A percentile compares a stretch with the other conserved stretches of the same genome.
phyloP scores from a whole-genome alignment of 2,797 vertebrate species.

The Galago senegalensis region DNA sequence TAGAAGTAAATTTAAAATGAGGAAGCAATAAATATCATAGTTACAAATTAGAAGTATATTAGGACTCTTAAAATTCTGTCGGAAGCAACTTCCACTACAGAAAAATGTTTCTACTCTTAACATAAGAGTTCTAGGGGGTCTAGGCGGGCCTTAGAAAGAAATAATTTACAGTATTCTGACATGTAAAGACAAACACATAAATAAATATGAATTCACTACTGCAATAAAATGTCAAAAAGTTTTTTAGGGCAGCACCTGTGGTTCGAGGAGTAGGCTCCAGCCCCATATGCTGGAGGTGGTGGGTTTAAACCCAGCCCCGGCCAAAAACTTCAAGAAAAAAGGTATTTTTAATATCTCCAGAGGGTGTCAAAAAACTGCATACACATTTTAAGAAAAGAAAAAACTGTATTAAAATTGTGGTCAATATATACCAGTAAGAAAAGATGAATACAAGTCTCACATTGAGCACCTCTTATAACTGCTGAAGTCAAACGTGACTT shows the following conservation, averaged over 20 bases:
- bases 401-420: too few species aligned
- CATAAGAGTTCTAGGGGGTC: not conserved
- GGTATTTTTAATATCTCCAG: constrained; percentile 38
- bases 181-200: constrained; percentile 44
- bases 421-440: too few species aligned
- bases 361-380: too few species aligned
- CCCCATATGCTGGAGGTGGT: too few species aligned
- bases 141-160: not conserved
- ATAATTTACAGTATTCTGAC: constrained; percentile 42
- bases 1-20: constrained; percentile 61
- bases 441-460: too few species aligned
- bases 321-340: too few species aligned
- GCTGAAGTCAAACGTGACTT: too few species aligned
- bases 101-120: constrained; percentile 36
- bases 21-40: not conserved
- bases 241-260: too few species aligned
- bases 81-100: constrained; percentile 34
- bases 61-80: constrained; percentile 37
- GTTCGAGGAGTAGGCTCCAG: too few species aligned
- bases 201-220: constrained; percentile 30
- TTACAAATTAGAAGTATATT: constrained; percentile 55
- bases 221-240: constrained; percentile 12
- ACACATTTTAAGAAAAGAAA: too few species aligned
- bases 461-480: too few species aligned
- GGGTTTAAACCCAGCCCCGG: too few species aligned